Evolutionary conservation across 2,113 vertebrate genomes (phyloP).

Genomic region (Pseudopodoces humilis): DNA sequence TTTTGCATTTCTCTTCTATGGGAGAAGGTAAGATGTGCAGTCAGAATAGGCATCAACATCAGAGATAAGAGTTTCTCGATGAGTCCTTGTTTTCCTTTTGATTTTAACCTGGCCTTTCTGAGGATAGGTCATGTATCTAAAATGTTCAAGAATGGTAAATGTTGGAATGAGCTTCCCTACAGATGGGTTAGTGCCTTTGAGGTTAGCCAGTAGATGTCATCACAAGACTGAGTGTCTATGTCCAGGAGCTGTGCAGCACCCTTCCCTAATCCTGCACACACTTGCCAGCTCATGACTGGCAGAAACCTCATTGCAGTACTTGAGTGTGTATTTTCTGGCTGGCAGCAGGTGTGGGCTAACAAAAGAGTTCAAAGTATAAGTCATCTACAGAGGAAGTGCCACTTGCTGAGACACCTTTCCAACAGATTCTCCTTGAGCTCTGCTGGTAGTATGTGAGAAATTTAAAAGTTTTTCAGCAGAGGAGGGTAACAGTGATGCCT

Average conservation of each 20-base stretch:
- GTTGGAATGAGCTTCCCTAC: neutral
- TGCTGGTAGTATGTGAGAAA: neutral
- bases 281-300: neutral
- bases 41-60: neutral
- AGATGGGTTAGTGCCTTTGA: conserved; percentile 1
- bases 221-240: conserved; percentile 9
- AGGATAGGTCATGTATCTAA: neutral
- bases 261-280: neutral
- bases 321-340: neutral
- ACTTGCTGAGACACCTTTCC: neutral
- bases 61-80: neutral
- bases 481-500: neutral
- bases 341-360: neutral
- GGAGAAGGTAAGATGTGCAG: neutral
- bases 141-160: neutral
- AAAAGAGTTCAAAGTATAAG: neutral
- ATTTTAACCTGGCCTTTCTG: neutral
- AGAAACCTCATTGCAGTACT: neutral
- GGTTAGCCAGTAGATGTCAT: conserved; percentile 60
- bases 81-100: neutral
- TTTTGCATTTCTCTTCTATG: neutral
- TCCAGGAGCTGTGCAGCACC: neutral
- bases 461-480: neutral
- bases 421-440: neutral
- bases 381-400: neutral